Base-by-base conservation (phyloP, 2,797 vertebrate species). In the Bradypodion ventrale region DNA sequence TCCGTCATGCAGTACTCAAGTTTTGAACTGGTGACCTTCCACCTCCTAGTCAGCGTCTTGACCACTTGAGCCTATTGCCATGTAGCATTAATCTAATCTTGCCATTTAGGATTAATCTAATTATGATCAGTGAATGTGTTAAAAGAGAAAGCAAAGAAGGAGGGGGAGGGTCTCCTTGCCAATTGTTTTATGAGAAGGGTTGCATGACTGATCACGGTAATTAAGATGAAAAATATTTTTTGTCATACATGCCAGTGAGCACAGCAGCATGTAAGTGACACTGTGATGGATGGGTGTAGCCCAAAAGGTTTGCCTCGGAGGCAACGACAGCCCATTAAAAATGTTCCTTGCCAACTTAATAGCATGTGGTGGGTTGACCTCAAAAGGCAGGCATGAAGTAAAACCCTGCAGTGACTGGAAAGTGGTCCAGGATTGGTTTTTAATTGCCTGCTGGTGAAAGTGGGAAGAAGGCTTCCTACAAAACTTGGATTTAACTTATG, bases 111-210 rank as follows among this genome's bases (percentile, higher is more conserved):
- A 86, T 21, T 35, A 42, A 82, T 66, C 3, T 81, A 56, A 5
- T 37, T 85, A 83, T 82, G 42, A 80, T 9, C 23, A 42, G 62
- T 7, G 46, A n/a, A n/a, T n/a, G n/a, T n/a, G n/a, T n/a, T n/a
- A n/a, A n/a, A n/a, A n/a, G n/a, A n/a, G n/a, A n/a, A n/a, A n/a
- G n/a, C n/a, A n/a, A n/a, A n/a, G 82, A 77, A 2, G 65, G 0
- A 56, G 85, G 3, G 40, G 1, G 62, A 72, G 2, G 1, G 2
- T 37, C 46, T 46, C 62, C 44, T 21, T 1, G 23, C 0, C 80
- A 68, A 62, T 79, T 74, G 56, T 32, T 85, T 89, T 75, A 42
- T 63, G 85, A 82, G 35, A 65, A 60, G 62, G 68, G 82, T 90
- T 81, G 83, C 12, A 59, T 44, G 84, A 86, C 68, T 74, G 83